Evolutionary conservation across 2,797 vertebrate species (phyloP), one percentile per base, ranked within the genome.

Genomic region (Octomys mimax): DNA sequence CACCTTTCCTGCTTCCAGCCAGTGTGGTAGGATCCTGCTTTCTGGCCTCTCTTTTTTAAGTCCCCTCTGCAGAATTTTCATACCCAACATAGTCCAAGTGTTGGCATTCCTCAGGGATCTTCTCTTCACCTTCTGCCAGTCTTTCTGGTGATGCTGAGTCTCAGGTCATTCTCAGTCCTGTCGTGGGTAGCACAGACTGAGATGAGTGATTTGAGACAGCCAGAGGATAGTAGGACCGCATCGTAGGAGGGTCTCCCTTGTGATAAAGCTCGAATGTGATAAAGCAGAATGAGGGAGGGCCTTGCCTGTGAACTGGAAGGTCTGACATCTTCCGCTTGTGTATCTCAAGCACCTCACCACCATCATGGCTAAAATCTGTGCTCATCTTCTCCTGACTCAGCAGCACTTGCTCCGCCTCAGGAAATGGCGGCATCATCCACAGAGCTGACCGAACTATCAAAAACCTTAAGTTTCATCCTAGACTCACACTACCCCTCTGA

Each of bases 21-120:
- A 87, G 79, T 2, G 19, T 66, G 22, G 49, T 82, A 9, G 6
- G 14, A 28, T 57, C 46, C 21, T 79, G 57, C 73, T 81, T 79
- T 79, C 33, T 66, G 36, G 31, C 59, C 24, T 31, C 24, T 62
- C 18, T 64, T 88, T 88, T 64, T 46, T 71, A 66, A 31, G n/a
- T 82, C 42, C 89, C 21, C 54, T 95, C 39, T 79, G 28, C 86
- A 42, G 57, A 64, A 89, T 95, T 92, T 8, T 95, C 8, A 71
- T 82, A 61, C 26, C 91, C 3, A 52, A 0, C 39, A 42, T 36
- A 64, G 12, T 6, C 22, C 77, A 89, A 62, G 49, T 84, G 33
- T 77, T 89, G 33, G 18, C 6, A 3, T 94, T 82, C 66, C 5
- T 62, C 5, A 13, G 22, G 19, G 13, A 8, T 52, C 39, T 84